A percentile compares a stretch with the other conserved stretches of the same genome.
Evolutionary conservation across 1,140 invertebrate species (phyloP).

Genomic region (Magallana angulata): DNA sequence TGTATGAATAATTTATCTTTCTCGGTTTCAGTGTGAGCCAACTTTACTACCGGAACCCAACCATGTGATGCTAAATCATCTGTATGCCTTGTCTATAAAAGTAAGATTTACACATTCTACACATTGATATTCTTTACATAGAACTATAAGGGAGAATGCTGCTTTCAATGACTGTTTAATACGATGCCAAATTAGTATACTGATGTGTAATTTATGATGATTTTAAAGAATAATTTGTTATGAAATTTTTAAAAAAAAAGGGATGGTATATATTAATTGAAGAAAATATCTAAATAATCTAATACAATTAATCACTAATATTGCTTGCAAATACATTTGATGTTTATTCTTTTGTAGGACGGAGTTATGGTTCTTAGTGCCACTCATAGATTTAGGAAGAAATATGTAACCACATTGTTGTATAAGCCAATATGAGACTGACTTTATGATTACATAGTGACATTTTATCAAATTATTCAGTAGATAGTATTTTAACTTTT

Average conservation of each 20-base stretch:
- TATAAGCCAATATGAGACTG: conserved; percentile 96
- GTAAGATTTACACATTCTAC: conserved; percentile 63
- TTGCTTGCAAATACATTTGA: too few relatives aligned
- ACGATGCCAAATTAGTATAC: too few relatives aligned
- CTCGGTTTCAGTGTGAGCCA: conserved; percentile 91
- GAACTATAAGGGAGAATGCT: too few relatives aligned
- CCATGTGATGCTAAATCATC: conserved; percentile 99
- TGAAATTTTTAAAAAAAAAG: too few relatives aligned
- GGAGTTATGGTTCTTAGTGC: conserved; percentile 99
- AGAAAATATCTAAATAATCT: too few relatives aligned
- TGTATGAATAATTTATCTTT: background rate
- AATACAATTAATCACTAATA: too few relatives aligned
- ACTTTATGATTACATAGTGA: background rate
- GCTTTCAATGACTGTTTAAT: too few relatives aligned
- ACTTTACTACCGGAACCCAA: conserved; percentile 98
- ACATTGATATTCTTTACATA: background rate
- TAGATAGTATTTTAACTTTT: conserved; percentile 27
- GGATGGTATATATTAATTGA: too few relatives aligned
- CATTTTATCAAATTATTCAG: conserved; percentile 35
- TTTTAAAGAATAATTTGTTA: too few relatives aligned
- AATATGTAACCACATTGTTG: conserved; percentile 99
- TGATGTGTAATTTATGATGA: too few relatives aligned
- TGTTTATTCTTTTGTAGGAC: conserved; percentile 82
- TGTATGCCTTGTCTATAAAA: conserved; percentile 99
- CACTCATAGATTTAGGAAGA: conserved; percentile 98